Evolutionary conservation across 1,140 invertebrate genomes (phyloP).

Genomic region (Stegodyphus dumicola): DNA sequence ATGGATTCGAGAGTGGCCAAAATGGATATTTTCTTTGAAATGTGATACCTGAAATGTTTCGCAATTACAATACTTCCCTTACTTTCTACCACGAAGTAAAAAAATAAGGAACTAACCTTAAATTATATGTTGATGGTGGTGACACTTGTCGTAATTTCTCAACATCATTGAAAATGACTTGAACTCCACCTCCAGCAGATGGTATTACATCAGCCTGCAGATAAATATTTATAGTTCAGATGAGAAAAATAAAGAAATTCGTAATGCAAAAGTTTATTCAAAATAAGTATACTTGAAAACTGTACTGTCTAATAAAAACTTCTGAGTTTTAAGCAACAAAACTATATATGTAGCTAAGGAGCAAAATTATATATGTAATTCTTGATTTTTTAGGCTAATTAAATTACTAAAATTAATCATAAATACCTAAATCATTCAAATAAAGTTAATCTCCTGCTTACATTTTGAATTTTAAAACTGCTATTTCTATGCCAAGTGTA

Average conservation of each 20-base stretch:
- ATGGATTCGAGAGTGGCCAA: too few relatives aligned
- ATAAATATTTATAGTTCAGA: slow-evolving; percentile 3
- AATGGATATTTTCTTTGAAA: too few relatives aligned
- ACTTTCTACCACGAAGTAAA: too few relatives aligned
- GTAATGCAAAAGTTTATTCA: background rate
- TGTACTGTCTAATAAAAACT: background rate
- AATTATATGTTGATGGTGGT: slow-evolving; percentile 71
- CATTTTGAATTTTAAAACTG: too few relatives aligned
- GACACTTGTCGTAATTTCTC: slow-evolving; percentile 89
- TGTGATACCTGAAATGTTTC: too few relatives aligned
- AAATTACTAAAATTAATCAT: too few relatives aligned
- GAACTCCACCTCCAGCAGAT: slow-evolving; percentile 90
- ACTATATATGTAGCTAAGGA: background rate
- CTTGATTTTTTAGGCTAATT: too few relatives aligned
- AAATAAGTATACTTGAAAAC: background rate
- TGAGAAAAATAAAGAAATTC: slow-evolving; percentile 42
- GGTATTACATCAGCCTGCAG: slow-evolving; percentile 87
- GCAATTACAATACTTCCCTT: background rate
- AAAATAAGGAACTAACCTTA: slow-evolving; percentile 21
- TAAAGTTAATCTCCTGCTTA: too few relatives aligned
- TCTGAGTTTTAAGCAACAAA: background rate
- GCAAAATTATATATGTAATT: too few relatives aligned
- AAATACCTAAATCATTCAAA: too few relatives aligned
- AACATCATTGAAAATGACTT: slow-evolving; percentile 95
- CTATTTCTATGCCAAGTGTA: background rate